A percentile compares a stretch with the other conserved stretches of the same genome.
These are phyloP conservation scores for Girardinichthys multiradiatus DNA, from an alignment of 2,113 vertebrate species.

Conservation along the genomic window DNA sequence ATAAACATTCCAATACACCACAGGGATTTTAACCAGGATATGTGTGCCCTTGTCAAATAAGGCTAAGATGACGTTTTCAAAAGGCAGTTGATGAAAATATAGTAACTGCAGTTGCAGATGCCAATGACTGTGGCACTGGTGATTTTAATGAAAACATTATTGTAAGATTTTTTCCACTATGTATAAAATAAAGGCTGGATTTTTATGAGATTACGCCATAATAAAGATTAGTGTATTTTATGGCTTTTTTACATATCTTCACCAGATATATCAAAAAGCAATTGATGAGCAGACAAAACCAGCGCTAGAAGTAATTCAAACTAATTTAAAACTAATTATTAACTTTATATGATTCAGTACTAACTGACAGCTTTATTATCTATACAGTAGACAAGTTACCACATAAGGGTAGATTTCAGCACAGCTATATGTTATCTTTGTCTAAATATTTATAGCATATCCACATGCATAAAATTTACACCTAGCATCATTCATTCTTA, in stretches of 20 bases:
- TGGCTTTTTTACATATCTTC: background rate
- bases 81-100: too few relatives aligned
- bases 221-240: background rate
- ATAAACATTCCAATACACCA: too few relatives aligned
- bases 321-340: conserved; percentile 6
- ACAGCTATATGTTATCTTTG: background rate
- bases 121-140: too few relatives aligned
- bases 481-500: background rate
- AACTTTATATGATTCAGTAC: conserved; percentile 13
- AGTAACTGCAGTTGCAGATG: too few relatives aligned
- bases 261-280: background rate
- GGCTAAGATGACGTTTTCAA: too few relatives aligned
- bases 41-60: too few relatives aligned
- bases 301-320: too few relatives aligned
- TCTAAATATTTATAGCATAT: background rate
- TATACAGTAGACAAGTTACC: background rate
- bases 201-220: too few relatives aligned
- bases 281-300: background rate
- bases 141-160: too few relatives aligned
- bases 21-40: too few relatives aligned
- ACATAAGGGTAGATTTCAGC: background rate
- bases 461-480: conserved; percentile 9
- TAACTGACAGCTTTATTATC: background rate
- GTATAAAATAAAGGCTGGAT: too few relatives aligned
- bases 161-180: too few relatives aligned